Base-by-base conservation (phyloP, 2,888 invertebrate genomes). In the Dynastes grantii region DNA sequence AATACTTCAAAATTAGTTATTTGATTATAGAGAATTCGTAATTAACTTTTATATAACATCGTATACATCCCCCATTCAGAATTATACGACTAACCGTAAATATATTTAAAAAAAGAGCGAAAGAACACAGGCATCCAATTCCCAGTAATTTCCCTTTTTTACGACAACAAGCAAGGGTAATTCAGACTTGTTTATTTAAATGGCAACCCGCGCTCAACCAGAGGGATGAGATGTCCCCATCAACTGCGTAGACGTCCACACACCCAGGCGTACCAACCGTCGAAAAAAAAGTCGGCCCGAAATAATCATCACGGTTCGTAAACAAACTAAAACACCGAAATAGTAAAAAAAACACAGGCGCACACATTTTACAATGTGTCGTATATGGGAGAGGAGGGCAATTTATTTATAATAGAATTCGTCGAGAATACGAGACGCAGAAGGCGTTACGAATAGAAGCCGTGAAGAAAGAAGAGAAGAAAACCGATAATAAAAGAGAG, bases 351-450 rank as follows among this genome's bases (percentile, higher is more conserved):
- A 16, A 58, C 22, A 55, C 55, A 55, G 16, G 16, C 32, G 58
- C 71, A 49, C 58, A 61, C 63, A 61, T 55, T 61, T 75, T 45
- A 49, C 58, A 75, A 75, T 61, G 45, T 29, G 58, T 45, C 29
- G 22, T 51, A 51, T 51, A 13, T 68, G 45, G 37, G 51, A 55
- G 37, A 68, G 76, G 64, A 76, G 55, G 37, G 53, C 45, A 75
- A 75, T 75, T 75, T 75, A 75, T 75, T 75, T 75, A 75, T 75
- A 73, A 73, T 61, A 61, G 61, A 63, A 58, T 61, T 40, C 49
- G 22, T 22, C 61, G 61, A 75, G 73, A 13, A 63, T 32, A 29
- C 63, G 63, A 63, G 63, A 63, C 22, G 55, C 22, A 58, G 6
- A 29, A 13, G 27, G 63, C 29, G n/a, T 29, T 13, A 58, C 4